A percentile compares a stretch with the other conserved stretches of the same genome.
phyloP scores from a whole-genome alignment of 2,113 vertebrate genomes.

The Corvus hawaiiensis region DNA sequence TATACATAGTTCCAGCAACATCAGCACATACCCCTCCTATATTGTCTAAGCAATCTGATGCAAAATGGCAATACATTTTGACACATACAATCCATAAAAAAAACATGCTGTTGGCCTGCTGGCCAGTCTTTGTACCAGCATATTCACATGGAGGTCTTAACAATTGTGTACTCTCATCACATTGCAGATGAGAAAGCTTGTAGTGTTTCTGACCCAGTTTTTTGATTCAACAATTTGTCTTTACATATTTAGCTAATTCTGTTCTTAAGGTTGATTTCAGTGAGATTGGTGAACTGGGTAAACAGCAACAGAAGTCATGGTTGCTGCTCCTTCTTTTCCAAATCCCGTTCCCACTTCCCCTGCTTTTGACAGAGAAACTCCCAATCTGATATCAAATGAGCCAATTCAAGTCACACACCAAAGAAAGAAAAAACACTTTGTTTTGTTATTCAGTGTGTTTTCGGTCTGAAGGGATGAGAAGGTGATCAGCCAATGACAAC shows the following conservation, averaged over 20 bases:
- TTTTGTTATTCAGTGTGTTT: background rate
- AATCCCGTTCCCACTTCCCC: background rate
- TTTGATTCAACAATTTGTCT: background rate
- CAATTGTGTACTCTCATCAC: background rate
- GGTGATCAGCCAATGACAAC: background rate
- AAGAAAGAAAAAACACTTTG: background rate
- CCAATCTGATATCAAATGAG: background rate
- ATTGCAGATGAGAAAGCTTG: background rate
- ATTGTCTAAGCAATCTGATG: background rate
- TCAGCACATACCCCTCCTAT: background rate
- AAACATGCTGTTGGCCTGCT: background rate
- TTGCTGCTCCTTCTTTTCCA: background rate
- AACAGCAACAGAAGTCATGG: background rate
- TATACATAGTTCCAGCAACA: rapidly evolving
- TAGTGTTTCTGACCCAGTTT: background rate
- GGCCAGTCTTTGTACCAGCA: background rate
- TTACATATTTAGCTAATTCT: background rate
- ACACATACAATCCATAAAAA: background rate
- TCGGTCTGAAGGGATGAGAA: background rate
- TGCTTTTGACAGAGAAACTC: background rate
- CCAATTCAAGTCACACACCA: background rate
- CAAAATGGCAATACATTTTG: background rate
- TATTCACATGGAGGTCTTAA: background rate
- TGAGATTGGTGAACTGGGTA: background rate
- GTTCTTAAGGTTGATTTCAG: background rate